Evolutionary conservation across 2,113 vertebrate genomes (phyloP).

Genomic region (Misgurnus anguillicaudatus): DNA sequence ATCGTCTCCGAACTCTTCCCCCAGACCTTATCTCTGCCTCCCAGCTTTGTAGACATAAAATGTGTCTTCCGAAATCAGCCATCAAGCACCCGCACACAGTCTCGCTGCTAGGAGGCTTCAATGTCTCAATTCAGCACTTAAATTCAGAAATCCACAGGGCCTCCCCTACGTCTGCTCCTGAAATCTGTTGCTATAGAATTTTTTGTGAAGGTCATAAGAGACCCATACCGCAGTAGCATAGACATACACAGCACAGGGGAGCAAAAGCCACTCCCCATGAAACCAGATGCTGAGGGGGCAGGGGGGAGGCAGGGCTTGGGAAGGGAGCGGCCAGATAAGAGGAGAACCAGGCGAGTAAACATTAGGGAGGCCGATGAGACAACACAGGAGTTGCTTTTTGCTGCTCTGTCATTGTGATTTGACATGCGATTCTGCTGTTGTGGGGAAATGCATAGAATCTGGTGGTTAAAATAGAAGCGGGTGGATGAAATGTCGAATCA

Average conservation of each 20-base stretch:
- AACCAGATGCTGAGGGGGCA: constrained; percentile 17
- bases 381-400: background rate
- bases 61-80: background rate
- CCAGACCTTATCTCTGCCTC: constrained; percentile 37
- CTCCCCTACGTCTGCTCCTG: background rate
- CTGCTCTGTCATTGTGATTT: constrained; percentile 16
- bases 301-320: background rate
- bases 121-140: background rate
- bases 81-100: constrained; percentile 8
- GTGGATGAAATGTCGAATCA: constrained; percentile 27
- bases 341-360: constrained; percentile 24
- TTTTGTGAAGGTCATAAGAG: constrained; percentile 31
- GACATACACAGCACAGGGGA: constrained; percentile 13
- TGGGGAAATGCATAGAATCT: constrained; percentile 8
- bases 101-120: background rate
- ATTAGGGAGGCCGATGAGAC: constrained; percentile 13
- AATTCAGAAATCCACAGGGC: background rate
- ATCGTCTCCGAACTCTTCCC: constrained; percentile 19
- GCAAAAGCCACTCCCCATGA: constrained; percentile 41
- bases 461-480: background rate
- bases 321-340: constrained; percentile 27
- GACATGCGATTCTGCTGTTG: constrained; percentile 16
- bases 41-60: constrained; percentile 31
- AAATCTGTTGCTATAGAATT: constrained; percentile 20
- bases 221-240: constrained; percentile 10